Base-by-base conservation (phyloP, 2,113 vertebrate genomes). In the Sialia sialis region DNA sequence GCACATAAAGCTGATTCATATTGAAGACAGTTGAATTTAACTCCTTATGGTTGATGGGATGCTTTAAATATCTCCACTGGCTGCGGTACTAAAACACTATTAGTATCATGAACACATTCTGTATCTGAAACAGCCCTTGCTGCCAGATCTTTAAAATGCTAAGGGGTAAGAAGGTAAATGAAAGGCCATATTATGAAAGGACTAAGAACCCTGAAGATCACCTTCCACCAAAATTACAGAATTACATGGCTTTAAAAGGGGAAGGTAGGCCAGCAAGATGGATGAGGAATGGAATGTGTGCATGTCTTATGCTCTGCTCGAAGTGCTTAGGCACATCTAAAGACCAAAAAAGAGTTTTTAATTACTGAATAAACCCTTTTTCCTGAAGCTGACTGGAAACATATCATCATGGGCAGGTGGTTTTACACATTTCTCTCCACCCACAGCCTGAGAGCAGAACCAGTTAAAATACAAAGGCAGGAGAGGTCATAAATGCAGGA, bases 401-500 rank as follows among this genome's bases (percentile, higher is more conserved):
- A 84, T 48, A 75, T 75, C 86, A 93, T 94, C 80, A 89, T 56
- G 69, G 66, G 36, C 96, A 94, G 93, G 89, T 95, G 84, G 60
- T 92, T 95, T 92, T 97, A 78, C 43, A 90, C 85, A 74, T 84
- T 89, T 90, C 77, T 78, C 93, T 92, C 95, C 93, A 87, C 94
- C 93, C 86, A 75, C 76, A 92, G 86, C 91, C 83, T 60, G 48
- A 84, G 64, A 97, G 73, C 64, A 92, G 48, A 78, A 48, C 84
- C 76, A 78, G 64, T 93, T 81, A 91, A 93, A 94, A 95, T 44
- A 89, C 91, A 96, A 97, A 95, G 89, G 89, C 90, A 89, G 68
- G 17, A 82, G 94, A 94, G 76, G 96, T 93, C 91, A 89, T 95
- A 97, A 95, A 97, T 97, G 75, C 86, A 93, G 88, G 88, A 93